Base-by-base conservation (phyloP, 2,888 invertebrate species). In the Lapara coniferarum region DNA sequence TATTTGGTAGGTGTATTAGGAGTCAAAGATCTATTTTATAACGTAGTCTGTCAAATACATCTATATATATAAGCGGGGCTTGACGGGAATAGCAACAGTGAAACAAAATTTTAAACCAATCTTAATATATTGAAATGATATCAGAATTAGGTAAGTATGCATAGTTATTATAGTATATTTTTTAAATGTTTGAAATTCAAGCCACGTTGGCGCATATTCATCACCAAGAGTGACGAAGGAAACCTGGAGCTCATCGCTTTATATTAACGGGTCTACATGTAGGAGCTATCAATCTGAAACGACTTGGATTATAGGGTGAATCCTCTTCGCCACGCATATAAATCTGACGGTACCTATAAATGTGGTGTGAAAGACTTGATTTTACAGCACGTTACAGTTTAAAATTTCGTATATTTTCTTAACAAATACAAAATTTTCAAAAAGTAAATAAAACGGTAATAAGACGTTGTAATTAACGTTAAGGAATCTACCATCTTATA, bases 191-290 rank as follows among this genome's bases (percentile, higher is more conserved):
- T 67, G 55, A 59, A 49, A 37, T 25, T 19, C 67, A 63, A 63
- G 46, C 63, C 66, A 49, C 46, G 69, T 66, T 30, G 37, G 7
- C 46, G 10, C 19, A 57, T 66, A 66, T 66, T 37, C 19, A 55
- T 66, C 52, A 66, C 52, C 30, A 37, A 53, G 25, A 66, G 53
- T 66, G 66, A 44, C 66, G 63, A 63, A 63, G 63, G 63, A 63
- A 63, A 13, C 63, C 63, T 63, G 46, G 63, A 16, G 59, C 59
- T 46, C 59, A 59, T 59, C 63, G 49, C 49, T 25, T 63, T 49
- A 63, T 19, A 63, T 63, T 63, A 63, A 63, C 63, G 63, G 46
- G 63, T 13, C 46, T 46, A 49, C 63, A 63, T 59, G 59, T 63
- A 63, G 46, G 46, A 49, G 63, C 63, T 63, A 63, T 63, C 63